phyloP scores from a whole-genome alignment of 2,888 invertebrate species.

The Cyclophora albipunctata region DNA sequence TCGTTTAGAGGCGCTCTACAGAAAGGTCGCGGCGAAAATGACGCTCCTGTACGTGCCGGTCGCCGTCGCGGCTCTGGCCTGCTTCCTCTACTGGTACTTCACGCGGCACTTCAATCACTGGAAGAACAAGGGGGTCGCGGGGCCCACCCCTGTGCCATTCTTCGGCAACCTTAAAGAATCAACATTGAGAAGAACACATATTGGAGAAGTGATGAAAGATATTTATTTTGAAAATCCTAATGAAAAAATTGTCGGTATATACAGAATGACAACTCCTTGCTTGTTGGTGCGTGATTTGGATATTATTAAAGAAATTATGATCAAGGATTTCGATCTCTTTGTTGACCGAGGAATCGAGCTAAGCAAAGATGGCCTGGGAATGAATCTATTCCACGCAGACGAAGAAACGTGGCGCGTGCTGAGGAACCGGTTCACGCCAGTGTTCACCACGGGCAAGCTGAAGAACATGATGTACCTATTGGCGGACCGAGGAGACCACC shows the following conservation, averaged over 20 bases:
- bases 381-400: constrained; percentile 8
- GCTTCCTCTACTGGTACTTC: no score
- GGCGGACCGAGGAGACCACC: not conserved
- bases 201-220: constrained; percentile 3
- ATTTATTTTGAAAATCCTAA: not conserved
- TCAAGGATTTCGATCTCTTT: not conserved
- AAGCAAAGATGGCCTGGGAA: constrained; percentile 4
- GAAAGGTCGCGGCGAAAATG: no score
- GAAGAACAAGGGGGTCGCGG: no score
- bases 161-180: no score
- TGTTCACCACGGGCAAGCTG: constrained; percentile 11
- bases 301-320: not conserved
- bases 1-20: no score
- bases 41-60: no score
- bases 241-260: constrained; percentile 9
- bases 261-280: constrained; percentile 5
- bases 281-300: constrained; percentile 9
- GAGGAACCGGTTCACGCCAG: constrained; percentile 9
- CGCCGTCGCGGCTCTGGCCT: no score
- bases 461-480: constrained; percentile 8
- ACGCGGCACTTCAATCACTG: no score
- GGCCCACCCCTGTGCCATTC: no score
- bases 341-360: not conserved
- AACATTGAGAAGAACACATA: no score
- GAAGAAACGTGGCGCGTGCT: constrained; percentile 10